Evolutionary conservation across 2,113 vertebrate genomes (phyloP).

Genomic region (Nothocercus nigrocapillus): DNA sequence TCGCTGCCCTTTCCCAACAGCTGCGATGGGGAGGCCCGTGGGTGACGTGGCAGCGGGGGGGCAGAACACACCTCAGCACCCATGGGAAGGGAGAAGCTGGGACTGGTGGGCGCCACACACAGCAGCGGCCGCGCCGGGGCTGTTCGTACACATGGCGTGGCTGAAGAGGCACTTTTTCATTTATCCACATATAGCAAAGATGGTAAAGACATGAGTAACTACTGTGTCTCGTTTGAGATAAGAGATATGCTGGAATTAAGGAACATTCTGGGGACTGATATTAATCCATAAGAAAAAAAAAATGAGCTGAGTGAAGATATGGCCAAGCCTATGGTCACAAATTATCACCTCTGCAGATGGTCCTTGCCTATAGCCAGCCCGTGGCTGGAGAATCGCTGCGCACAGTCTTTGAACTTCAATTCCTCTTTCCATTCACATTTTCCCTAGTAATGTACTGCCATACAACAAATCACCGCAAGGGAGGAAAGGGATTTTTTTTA

Average conservation of each 20-base stretch:
- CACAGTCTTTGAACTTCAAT: background rate
- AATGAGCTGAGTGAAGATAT: background rate
- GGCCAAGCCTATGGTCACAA: background rate
- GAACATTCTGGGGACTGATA: background rate
- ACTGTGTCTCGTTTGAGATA: background rate
- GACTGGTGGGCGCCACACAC: background rate
- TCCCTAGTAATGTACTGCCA: background rate
- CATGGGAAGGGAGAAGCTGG: background rate
- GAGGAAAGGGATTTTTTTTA: background rate
- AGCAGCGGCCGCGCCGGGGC: fast-evolving
- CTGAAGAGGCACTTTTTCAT: background rate
- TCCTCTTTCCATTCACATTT: background rate
- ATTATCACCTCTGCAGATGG: background rate
- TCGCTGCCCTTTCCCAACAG: background rate
- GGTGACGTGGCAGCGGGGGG: background rate
- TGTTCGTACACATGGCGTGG: background rate
- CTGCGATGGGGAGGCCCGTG: background rate
- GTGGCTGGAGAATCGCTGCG: background rate
- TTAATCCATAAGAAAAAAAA: background rate
- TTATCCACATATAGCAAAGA: background rate
- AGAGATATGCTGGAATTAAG: background rate
- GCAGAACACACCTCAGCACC: background rate
- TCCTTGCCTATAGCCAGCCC: fast-evolving
- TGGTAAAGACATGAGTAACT: background rate
- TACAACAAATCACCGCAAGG: background rate